A percentile compares a stretch with the other conserved stretches of the same genome.
Conservation (phyloP, 2,888 invertebrate genomes). For the Galeopsomyia nigrocyanea region DNA sequence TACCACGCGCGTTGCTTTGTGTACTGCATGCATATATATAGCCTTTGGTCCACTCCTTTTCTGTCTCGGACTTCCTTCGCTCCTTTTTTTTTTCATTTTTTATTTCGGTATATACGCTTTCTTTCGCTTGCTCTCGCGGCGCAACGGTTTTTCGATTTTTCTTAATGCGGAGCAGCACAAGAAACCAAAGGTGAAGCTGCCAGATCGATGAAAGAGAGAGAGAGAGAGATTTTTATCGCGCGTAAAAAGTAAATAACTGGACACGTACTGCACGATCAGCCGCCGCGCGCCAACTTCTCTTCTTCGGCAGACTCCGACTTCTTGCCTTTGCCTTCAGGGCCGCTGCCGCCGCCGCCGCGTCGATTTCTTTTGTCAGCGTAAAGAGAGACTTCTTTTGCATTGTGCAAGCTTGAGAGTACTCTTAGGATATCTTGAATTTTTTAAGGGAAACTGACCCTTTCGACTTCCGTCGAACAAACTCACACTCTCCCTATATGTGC, state of each 20-base stretch:
- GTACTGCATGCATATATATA: conserved; percentile 20
- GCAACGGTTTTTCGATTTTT: conserved; percentile 38
- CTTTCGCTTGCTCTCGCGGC: conserved; percentile 1
- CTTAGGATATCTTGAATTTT: too few relatives aligned
- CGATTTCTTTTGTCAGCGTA: too few relatives aligned
- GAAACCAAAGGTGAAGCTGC: not conserved
- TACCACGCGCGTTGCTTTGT: conserved; percentile 22
- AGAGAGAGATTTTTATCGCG: conserved; percentile 46
- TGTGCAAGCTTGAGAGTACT: too few relatives aligned
- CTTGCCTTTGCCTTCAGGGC: not conserved
- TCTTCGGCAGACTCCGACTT: conserved; percentile 4
- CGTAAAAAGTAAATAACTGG: conserved; percentile 40
- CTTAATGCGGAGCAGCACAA: conserved; percentile 27
- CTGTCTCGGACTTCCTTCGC: not conserved
- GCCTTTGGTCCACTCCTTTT: conserved; percentile 12
- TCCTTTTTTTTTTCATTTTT: conserved; percentile 18
- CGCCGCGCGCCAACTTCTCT: conserved; percentile 8
- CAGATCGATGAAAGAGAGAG: conserved; percentile 17
- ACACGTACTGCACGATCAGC: not conserved
- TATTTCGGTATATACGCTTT: conserved; percentile 17
- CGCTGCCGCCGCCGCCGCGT: too few relatives aligned
- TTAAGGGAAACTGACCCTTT: too few relatives aligned
- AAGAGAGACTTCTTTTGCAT: too few relatives aligned
- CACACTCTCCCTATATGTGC: too few relatives aligned
- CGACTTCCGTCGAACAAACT: too few relatives aligned